Conservation (phyloP, 2,888 invertebrate genomes). For the Tubiluchus corallicola region DNA sequence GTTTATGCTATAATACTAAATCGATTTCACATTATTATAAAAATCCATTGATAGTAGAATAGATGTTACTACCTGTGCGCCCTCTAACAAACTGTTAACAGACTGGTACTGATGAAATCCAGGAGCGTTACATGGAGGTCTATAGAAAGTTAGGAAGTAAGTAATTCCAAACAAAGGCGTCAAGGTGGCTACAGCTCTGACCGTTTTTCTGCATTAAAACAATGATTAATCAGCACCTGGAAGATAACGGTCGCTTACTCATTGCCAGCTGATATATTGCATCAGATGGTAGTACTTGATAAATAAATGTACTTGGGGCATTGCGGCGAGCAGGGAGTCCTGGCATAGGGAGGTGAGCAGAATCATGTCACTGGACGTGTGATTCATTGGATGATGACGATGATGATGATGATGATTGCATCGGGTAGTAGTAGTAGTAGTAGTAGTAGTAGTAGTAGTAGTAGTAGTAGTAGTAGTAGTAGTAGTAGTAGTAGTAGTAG, state of each 20-base stretch:
- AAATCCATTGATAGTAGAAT: too few species aligned
- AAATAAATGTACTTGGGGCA: too few species aligned
- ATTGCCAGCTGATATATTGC: too few species aligned
- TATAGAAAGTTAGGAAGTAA: neutral
- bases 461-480: constrained; percentile 7
- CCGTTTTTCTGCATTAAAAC: neutral
- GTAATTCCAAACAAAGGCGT: constrained; percentile 1
- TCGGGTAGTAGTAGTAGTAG: constrained; percentile 5
- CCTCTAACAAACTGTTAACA: neutral
- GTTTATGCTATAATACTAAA: too few species aligned
- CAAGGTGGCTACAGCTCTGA: neutral
- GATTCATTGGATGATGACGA: too few species aligned
- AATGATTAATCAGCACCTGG: neutral
- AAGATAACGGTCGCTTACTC: too few species aligned
- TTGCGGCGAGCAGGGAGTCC: too few species aligned
- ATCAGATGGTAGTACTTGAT: too few species aligned
- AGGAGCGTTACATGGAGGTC: neutral
- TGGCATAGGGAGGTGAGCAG: too few species aligned
- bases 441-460: constrained; percentile 7
- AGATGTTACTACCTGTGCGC: neutral
- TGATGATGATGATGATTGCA: too few species aligned
- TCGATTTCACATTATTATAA: too few species aligned
- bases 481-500: constrained; percentile 8
- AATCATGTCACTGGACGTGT: too few species aligned
- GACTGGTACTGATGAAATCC: neutral